These are phyloP conservation scores for Myotis yumanensis DNA, from an alignment of 2,113 vertebrate genomes.

Conservation along the genomic window DNA sequence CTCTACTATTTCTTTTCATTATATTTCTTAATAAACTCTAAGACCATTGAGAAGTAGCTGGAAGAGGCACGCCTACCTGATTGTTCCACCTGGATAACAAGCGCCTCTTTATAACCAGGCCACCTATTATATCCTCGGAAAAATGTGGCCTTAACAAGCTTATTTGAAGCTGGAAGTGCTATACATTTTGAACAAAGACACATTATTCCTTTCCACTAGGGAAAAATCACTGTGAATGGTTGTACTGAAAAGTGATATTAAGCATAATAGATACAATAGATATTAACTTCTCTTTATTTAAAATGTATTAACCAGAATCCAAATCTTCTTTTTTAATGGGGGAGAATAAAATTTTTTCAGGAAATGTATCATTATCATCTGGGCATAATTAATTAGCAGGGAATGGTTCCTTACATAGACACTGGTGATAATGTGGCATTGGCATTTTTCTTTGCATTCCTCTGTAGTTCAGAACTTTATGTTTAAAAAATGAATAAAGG, in stretches of 20 bases:
- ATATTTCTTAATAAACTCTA: background rate
- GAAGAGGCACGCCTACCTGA: background rate
- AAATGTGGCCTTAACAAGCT: background rate
- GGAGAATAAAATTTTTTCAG: background rate
- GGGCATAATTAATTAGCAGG: background rate
- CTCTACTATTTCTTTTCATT: background rate
- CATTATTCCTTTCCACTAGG: background rate
- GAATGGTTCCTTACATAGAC: background rate
- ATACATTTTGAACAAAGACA: slow-evolving; percentile 2
- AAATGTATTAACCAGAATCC: slow-evolving; percentile 5
- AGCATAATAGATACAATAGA: slow-evolving; percentile 35
- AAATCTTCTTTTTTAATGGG: slow-evolving; percentile 31
- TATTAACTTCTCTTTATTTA: slow-evolving; percentile 42
- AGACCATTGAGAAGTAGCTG: background rate
- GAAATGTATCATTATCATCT: background rate
- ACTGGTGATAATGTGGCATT: background rate
- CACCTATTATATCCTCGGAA: background rate
- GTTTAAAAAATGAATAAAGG: background rate
- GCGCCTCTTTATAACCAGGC: background rate
- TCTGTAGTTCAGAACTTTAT: background rate
- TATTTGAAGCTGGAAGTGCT: background rate
- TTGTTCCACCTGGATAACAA: background rate
- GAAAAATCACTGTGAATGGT: background rate
- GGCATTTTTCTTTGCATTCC: slow-evolving; percentile 29
- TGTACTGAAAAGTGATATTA: background rate